Conservation (phyloP, 2,113 vertebrate species). For the Rhinolophus ferrumequinum region DNA sequence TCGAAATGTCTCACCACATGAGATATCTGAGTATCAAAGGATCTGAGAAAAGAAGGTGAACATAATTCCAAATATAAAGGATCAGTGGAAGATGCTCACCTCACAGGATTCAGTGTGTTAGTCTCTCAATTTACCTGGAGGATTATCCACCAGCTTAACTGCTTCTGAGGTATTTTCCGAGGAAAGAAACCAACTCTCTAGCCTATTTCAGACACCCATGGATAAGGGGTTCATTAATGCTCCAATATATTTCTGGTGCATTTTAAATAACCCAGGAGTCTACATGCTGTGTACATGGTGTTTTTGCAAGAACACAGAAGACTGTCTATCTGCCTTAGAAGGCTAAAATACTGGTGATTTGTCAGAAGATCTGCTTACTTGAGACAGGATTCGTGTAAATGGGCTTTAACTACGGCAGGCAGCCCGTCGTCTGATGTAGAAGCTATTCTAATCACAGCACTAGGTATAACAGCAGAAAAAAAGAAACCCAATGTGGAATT, state of each 20-base stretch:
- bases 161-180: slow-evolving; percentile 3
- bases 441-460: background rate
- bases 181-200: background rate
- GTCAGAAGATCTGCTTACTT: background rate
- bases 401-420: background rate
- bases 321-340: slow-evolving; percentile 49
- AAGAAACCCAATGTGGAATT: background rate
- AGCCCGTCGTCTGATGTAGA: background rate
- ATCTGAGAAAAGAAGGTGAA: slow-evolving; percentile 25
- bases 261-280: slow-evolving; percentile 52
- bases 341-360: background rate
- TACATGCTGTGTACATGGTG: background rate
- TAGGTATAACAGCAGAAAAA: background rate
- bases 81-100: background rate
- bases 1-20: slow-evolving; percentile 9
- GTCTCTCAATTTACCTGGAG: background rate
- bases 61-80: slow-evolving; percentile 9
- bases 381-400: background rate
- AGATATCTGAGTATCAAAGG: slow-evolving; percentile 52
- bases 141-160: slow-evolving; percentile 32
- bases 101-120: background rate
- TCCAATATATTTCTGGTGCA: background rate
- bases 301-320: slow-evolving; percentile 52
- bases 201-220: slow-evolving; percentile 10
- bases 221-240: background rate